Evolutionary conservation across 2,888 invertebrate species (phyloP), one percentile per base, ranked within the genome.

Genomic region (Cryptocephalus moraei): DNA sequence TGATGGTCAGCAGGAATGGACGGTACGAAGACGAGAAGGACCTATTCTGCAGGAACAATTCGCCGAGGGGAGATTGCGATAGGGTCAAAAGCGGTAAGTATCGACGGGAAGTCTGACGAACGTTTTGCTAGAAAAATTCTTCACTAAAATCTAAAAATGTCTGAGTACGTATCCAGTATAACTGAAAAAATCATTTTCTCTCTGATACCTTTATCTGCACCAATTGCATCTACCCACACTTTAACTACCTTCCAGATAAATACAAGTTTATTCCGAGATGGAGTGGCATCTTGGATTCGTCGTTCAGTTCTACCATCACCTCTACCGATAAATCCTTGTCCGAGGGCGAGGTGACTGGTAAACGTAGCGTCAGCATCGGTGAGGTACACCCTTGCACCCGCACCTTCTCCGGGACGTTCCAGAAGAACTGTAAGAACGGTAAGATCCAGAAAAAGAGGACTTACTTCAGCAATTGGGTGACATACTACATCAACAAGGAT

Each of bases 391-490:
- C 48, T 2, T 63, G 62, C 41, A 47, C 50, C 11, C 51, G 50
- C 43, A 54, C 49, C 43, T 39, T 32, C 9, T 33, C 42, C 6
- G 32, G 32, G 9, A 42, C 13, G 10, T 32, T 42, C 22, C 22
- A 22, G 22, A 22, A 22, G 22, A 22, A 22, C 6, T 22, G 22
- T 6, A 22, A 22, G 22, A 22, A 22, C 9, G 10, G 10, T 32
- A 45, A 42, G 10, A 41, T 53, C 33, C 38, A 50, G 14, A 47
- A 58, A 33, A 52, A 57, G 38, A 61, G 58, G 45, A 57, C 55
- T 32, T 57, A 62, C 49, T 63, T 63, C 47, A 62, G 63, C 49
- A 62, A 67, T 44, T 65, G 64, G 63, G 55, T 64, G 10, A 56
- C 66, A 2, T 65, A 65, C 51, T 65, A 63, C 53, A 44, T 59